Evolutionary conservation across 2,888 invertebrate genomes (phyloP).

Genomic region (Reticulitermes lucifugus): DNA sequence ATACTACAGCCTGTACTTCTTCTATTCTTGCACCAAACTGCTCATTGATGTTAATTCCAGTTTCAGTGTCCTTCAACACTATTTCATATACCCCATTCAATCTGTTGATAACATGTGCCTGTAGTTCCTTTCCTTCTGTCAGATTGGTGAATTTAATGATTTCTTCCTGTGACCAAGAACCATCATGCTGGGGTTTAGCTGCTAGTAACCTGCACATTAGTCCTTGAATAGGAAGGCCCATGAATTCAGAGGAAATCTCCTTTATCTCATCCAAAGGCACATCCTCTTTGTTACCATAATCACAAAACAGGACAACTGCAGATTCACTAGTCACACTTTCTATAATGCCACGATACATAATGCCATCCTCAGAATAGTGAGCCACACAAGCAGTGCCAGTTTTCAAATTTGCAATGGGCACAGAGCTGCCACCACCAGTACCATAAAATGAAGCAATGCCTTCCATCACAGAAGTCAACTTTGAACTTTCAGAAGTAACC

Average conservation of each 20-base stretch:
- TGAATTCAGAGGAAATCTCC: slow-evolving; percentile 40
- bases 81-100: slow-evolving; percentile 58
- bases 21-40: slow-evolving; percentile 31
- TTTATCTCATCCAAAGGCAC: slow-evolving; percentile 51
- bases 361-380: slow-evolving; percentile 57
- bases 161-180: slow-evolving; percentile 54
- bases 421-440: slow-evolving; percentile 34
- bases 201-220: slow-evolving; percentile 37
- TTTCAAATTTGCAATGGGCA: slow-evolving; percentile 50
- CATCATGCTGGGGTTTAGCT: slow-evolving; percentile 4
- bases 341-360: slow-evolving; percentile 56
- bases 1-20: not conserved
- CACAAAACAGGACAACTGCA: slow-evolving; percentile 55
- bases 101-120: slow-evolving; percentile 59
- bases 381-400: slow-evolving; percentile 59
- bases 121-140: slow-evolving; percentile 56
- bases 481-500: slow-evolving; percentile 1
- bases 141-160: slow-evolving; percentile 55
- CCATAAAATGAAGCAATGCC: slow-evolving; percentile 55
- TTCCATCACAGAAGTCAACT: slow-evolving; percentile 55
- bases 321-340: slow-evolving; percentile 39
- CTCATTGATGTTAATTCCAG: slow-evolving; percentile 42
- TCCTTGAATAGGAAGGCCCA: slow-evolving; percentile 40
- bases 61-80: slow-evolving; percentile 51
- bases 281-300: slow-evolving; percentile 57